Percentiles rank a stretch among this genome's conserved stretches.
Evolutionary conservation across 2,888 invertebrate genomes (phyloP).

Genomic region (Andrena marginata): DNA sequence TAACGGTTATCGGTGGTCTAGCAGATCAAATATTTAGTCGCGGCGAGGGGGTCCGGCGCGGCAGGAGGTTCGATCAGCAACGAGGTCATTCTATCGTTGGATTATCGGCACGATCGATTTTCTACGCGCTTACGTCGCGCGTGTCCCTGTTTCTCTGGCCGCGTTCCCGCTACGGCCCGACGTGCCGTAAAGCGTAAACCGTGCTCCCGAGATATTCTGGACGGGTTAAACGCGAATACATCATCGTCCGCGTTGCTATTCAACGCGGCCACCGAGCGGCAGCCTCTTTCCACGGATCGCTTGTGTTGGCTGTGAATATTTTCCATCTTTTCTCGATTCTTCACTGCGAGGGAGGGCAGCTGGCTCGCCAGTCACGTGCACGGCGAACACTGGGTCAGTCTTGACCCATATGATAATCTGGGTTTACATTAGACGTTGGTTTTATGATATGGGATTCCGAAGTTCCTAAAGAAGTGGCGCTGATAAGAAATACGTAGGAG

Average conservation of each 20-base stretch:
- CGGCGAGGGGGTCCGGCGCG: constrained; percentile 28
- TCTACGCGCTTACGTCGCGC: constrained; percentile 37
- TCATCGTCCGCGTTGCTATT: background rate
- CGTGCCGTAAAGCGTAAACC: background rate
- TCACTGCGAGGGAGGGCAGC: too few species aligned
- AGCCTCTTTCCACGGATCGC: too few species aligned
- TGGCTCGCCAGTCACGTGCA: too few species aligned
- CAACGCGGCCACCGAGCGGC: background rate
- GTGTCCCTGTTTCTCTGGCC: constrained; percentile 28
- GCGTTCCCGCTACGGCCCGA: constrained; percentile 6
- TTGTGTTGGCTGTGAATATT: too few species aligned
- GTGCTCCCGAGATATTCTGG: constrained; percentile 3
- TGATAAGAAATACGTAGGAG: too few species aligned
- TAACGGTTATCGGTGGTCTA: constrained; percentile 64
- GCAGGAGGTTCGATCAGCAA: constrained; percentile 52
- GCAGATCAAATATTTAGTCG: constrained; percentile 72
- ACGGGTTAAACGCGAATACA: background rate
- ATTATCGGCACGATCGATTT: constrained; percentile 66
- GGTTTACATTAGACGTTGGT: too few species aligned
- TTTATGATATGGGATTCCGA: too few species aligned
- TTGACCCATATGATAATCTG: too few species aligned
- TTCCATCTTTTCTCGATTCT: too few species aligned
- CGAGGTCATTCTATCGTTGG: constrained; percentile 65
- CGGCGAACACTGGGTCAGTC: too few species aligned
- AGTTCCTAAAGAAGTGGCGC: too few species aligned